Evolutionary conservation across 2,888 invertebrate genomes (phyloP), one percentile per base, ranked within the genome.

Genomic region (Smittia aterrima): DNA sequence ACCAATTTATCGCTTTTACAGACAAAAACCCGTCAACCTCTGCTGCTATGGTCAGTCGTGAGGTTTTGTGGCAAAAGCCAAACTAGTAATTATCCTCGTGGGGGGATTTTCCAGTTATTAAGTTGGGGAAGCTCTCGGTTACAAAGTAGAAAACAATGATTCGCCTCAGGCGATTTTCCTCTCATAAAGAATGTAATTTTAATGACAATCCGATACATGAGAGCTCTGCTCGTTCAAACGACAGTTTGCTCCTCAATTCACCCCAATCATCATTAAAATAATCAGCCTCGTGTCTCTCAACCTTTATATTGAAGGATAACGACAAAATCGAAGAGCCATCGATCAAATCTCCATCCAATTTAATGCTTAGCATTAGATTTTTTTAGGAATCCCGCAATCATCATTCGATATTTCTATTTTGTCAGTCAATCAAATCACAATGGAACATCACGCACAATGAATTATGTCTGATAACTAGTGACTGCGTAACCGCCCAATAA

Each of bases 391-490:
- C 4, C 9, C 27, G n/a, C n/a, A n/a, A n/a, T n/a, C n/a, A 27
- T 27, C 27, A 24, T 40, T 41, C 40, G 67, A 67, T 67, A 41
- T 67, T 41, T 41, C 53, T n/a, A 32, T 70, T 70, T 70, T 70
- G 70, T 54, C 68, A 54, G 70, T 70, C 70, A 70, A 70, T 70
- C 70, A 70, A 70, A 67, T 41, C 47, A 67, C 67, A 67, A 67
- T 67, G 41, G 67, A 70, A 27, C 70, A 70, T 70, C 70, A 70
- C 20, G 47, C 53, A 70, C 54, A 70, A 70, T 53, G 22, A 70
- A 40, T 67, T 58, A 58, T 58, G 18, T 11, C 22, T 22, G 58
- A 58, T 58, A 58, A 58, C 58, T 58, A 58, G 2, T 58, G 58
- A 58, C 58, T 58, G 58, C 20, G 20, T 58, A 58, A 58, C 58